Base-by-base conservation (phyloP, 2,888 invertebrate species). In the Brachyptera risi region DNA sequence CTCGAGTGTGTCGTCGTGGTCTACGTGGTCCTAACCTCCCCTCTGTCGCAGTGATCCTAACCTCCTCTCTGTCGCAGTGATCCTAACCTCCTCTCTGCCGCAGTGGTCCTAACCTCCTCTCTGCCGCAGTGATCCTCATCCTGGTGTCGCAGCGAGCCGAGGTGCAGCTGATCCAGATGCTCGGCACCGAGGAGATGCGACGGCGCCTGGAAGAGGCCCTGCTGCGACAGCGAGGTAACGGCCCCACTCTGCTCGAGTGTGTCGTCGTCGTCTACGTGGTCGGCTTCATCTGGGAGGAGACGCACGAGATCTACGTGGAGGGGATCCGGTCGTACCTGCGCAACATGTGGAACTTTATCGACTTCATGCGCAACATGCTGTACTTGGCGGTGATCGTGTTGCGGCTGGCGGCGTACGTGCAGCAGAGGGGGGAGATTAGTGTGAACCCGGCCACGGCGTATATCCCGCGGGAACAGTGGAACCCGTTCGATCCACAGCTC, bases 331-430 rank as follows among this genome's bases (percentile, higher is more conserved):
- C 9, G 23, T 47, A 47, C n/a, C 21, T 47, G 26, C 82, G 91
- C 27, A 93, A 97, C 73, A 85, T 96, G 83, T 97, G 96, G 96
- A 97, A 97, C 75, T 92, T 96, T 71, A 91, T 97, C 58, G 96
- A 97, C 78, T 96, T 96, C 73, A 88, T 90, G 3, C 84, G 95
- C 44, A 96, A 96, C 76, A 85, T 86, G 0, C 79, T 96, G 1
- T 97, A 96, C 74, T 82, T 89, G 42, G 79, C 83, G 3, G 90
- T 90, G 7, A 81, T 83, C 31, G 71, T 88, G 26, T 75, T 92
- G 3, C 78, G 87, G 54, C 71, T 82, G 3, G 84, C 85, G 0
- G 92, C 92, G 0, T 92, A 88, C 70, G 73, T 88, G 40, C 88
- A 91, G 70, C 92, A 92, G 74, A 73, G 74, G 1, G 73, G 81